These are phyloP conservation scores for Gobionotothen gibberifrons DNA, from an alignment of 2,797 vertebrate species.

Conservation along the genomic window DNA sequence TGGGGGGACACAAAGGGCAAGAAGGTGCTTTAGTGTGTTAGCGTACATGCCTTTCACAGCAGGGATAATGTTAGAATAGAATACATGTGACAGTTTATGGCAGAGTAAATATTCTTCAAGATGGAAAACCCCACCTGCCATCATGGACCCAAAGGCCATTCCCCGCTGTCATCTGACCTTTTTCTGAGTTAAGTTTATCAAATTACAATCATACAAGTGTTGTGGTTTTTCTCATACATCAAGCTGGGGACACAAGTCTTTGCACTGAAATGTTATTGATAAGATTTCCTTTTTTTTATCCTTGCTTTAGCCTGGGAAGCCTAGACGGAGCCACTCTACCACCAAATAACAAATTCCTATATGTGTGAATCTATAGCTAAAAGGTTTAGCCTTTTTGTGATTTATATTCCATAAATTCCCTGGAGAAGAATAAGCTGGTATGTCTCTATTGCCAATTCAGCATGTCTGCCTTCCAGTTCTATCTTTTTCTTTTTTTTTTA, in stretches of 20 bases:
- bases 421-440: conserved; percentile 18
- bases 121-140: conserved; percentile 43
- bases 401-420: conserved; percentile 23
- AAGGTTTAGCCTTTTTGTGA: conserved; percentile 30
- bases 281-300: conserved; percentile 22
- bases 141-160: conserved; percentile 58
- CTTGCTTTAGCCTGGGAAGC: background rate
- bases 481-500: background rate
- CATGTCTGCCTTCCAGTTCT: conserved; percentile 18
- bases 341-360: conserved; percentile 9
- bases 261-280: background rate
- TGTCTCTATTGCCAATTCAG: conserved; percentile 25
- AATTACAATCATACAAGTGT: conserved; percentile 39
- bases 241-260: background rate
- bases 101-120: conserved; percentile 65
- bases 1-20: conserved; percentile 29
- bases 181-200: conserved; percentile 42
- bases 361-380: conserved; percentile 38
- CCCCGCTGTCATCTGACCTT: conserved; percentile 72
- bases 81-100: conserved; percentile 65
- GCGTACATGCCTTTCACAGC: conserved; percentile 50
- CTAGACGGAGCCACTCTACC: no score
- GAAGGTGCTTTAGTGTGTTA: conserved; percentile 39
- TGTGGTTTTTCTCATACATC: conserved; percentile 34
- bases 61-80: conserved; percentile 34